Conservation (phyloP, 92 coral and sea anemone species). For the Porites evermanni region DNA sequence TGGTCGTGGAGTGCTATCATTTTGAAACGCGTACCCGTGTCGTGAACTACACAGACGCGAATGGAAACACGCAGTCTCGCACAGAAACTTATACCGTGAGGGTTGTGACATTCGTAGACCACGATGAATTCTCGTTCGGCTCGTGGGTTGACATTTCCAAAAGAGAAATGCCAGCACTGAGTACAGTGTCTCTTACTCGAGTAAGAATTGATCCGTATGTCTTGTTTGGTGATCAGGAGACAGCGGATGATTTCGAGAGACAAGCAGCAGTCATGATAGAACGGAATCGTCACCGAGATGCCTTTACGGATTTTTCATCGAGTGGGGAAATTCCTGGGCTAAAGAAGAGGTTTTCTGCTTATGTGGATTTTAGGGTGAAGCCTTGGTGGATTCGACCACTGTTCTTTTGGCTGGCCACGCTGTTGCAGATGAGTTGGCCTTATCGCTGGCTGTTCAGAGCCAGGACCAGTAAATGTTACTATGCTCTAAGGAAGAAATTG, state of each 20-base stretch:
- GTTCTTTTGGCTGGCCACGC: slow-evolving; percentile 77
- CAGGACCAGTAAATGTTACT: slow-evolving; percentile 68
- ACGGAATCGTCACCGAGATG: slow-evolving; percentile 72
- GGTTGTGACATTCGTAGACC: slow-evolving; percentile 68
- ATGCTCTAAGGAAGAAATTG: slow-evolving; percentile 68
- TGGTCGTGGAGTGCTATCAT: slow-evolving; percentile 85
- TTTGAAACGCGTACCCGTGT: slow-evolving; percentile 69
- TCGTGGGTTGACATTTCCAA: slow-evolving; percentile 77
- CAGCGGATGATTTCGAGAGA: slow-evolving; percentile 58
- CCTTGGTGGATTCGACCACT: slow-evolving; percentile 73
- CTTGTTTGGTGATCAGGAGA: slow-evolving; percentile 80
- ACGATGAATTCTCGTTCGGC: slow-evolving; percentile 64
- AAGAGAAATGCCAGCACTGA: slow-evolving; percentile 74
- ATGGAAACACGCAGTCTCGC: slow-evolving; percentile 73
- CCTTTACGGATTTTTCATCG: slow-evolving; percentile 55
- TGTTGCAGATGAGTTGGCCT: slow-evolving; percentile 75
- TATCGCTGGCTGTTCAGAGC: slow-evolving; percentile 88
- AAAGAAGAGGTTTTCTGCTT: slow-evolving; percentile 71
- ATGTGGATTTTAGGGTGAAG: slow-evolving; percentile 49
- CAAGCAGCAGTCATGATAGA: slow-evolving; percentile 62
- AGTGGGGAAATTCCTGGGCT: slow-evolving; percentile 66
- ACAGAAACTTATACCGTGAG: slow-evolving; percentile 69
- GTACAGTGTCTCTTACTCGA: slow-evolving; percentile 65
- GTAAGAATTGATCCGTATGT: slow-evolving; percentile 65
- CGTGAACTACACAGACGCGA: slow-evolving; percentile 74